Conservation (phyloP, 2,113 vertebrate species). For the Entosphenus tridentatus region DNA sequence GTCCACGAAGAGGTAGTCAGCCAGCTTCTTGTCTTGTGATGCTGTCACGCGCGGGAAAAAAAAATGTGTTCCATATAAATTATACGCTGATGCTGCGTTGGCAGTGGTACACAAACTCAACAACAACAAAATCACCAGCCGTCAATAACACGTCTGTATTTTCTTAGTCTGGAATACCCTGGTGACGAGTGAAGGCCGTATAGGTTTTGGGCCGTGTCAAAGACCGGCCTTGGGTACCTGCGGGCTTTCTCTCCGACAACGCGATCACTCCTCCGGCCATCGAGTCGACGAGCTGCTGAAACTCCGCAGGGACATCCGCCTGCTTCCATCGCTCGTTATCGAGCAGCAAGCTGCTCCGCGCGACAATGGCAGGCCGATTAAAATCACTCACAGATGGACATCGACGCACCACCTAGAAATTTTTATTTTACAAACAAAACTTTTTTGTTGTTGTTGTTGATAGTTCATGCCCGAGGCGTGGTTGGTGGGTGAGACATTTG, state of each 20-base stretch:
- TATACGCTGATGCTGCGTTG: no score
- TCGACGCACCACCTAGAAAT: no score
- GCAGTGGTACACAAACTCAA: not conserved
- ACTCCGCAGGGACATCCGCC: slow-evolving; percentile 82
- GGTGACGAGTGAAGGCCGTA: not conserved
- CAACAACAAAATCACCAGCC: slow-evolving; percentile 6
- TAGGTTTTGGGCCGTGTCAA: not conserved
- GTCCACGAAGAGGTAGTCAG: slow-evolving; percentile 55
- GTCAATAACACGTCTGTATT: not conserved
- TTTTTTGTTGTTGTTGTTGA: no score
- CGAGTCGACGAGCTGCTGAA: slow-evolving; percentile 77
- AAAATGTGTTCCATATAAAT: slow-evolving; percentile 3
- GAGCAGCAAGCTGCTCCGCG: slow-evolving; percentile 42
- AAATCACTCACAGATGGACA: no score
- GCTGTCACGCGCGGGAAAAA: slow-evolving; percentile 23
- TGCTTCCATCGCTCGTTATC: slow-evolving; percentile 97
- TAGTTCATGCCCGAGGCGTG: no score
- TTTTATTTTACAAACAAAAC: no score
- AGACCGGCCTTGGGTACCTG: slow-evolving; percentile 20
- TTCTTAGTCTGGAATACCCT: not conserved
- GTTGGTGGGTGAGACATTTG: no score
- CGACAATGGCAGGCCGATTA: no score
- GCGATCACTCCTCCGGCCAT: slow-evolving; percentile 60
- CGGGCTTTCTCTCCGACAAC: slow-evolving; percentile 51
- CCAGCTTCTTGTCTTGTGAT: slow-evolving; percentile 49